These are phyloP conservation scores for Pristionchus japonicus DNA, from an alignment of 2,888 invertebrate species.

Conservation along the genomic window DNA sequence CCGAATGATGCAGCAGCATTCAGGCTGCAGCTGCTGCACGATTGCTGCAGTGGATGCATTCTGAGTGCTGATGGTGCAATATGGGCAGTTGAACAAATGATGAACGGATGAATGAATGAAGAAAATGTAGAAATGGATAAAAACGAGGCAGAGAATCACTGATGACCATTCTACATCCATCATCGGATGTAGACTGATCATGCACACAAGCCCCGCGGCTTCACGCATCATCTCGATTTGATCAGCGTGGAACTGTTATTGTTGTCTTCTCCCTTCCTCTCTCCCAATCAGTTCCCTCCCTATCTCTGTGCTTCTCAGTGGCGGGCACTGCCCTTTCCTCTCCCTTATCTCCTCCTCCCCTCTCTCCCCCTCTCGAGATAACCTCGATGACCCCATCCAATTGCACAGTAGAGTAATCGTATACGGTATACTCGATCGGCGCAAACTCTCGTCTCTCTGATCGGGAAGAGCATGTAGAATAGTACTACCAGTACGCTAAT, in stretches of 20 bases:
- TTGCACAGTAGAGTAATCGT: no score
- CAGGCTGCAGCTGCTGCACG: not conserved
- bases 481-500: no score
- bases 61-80: not conserved
- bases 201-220: not conserved
- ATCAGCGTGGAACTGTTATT: not conserved
- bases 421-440: no score
- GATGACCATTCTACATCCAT: not conserved
- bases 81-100: not conserved
- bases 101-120: not conserved
- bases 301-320: constrained; percentile 24
- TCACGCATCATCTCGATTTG: not conserved
- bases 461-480: no score
- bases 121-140: not conserved
- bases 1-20: not conserved
- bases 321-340: not conserved
- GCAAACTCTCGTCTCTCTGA: no score
- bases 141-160: not conserved
- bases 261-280: not conserved
- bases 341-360: not conserved
- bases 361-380: not conserved
- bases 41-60: not conserved
- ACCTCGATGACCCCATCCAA: no score
- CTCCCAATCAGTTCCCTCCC: not conserved
- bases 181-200: not conserved